Conservation (phyloP, 2,113 vertebrate genomes). For the Channa maculata region DNA sequence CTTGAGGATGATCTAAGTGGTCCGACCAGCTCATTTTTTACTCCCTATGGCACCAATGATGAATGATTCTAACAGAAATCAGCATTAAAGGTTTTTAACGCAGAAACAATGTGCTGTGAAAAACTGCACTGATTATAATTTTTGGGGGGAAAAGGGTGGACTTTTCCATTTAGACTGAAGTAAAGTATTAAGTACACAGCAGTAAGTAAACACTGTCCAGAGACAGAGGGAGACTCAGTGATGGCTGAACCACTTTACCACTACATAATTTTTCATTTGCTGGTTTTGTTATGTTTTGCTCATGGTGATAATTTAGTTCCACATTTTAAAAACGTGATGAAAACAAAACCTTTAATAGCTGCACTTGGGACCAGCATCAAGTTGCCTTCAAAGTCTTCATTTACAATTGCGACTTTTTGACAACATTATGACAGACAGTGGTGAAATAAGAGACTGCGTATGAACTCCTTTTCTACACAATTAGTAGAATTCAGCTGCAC, state of each 20-base stretch:
- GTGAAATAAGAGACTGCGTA: conserved; percentile 2
- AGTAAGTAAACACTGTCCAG: background rate
- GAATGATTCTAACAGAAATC: conserved; percentile 26
- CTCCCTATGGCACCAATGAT: conserved; percentile 6
- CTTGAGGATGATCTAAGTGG: background rate
- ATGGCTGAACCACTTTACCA: background rate
- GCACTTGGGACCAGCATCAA: background rate
- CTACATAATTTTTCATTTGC: background rate
- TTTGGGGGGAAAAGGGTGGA: conserved; percentile 6
- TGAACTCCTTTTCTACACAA: conserved; percentile 29
- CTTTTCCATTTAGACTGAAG: conserved; percentile 8
- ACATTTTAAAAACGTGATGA: background rate
- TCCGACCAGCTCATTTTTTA: conserved; percentile 15
- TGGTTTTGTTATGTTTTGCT: background rate
- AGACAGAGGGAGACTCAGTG: background rate
- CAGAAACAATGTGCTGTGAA: conserved; percentile 13
- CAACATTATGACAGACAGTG: conserved; percentile 21
- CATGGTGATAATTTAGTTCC: background rate
- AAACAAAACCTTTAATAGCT: conserved; percentile 5
- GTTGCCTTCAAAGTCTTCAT: background rate
- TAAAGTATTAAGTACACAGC: background rate
- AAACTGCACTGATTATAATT: conserved; percentile 22
- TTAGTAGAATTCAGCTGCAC: conserved; percentile 23
- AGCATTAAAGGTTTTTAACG: conserved; percentile 18
- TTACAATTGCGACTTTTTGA: conserved; percentile 8